These are phyloP conservation scores for Drosophila varians DNA, from an alignment of 1,140 invertebrate genomes.

Conservation along the genomic window DNA sequence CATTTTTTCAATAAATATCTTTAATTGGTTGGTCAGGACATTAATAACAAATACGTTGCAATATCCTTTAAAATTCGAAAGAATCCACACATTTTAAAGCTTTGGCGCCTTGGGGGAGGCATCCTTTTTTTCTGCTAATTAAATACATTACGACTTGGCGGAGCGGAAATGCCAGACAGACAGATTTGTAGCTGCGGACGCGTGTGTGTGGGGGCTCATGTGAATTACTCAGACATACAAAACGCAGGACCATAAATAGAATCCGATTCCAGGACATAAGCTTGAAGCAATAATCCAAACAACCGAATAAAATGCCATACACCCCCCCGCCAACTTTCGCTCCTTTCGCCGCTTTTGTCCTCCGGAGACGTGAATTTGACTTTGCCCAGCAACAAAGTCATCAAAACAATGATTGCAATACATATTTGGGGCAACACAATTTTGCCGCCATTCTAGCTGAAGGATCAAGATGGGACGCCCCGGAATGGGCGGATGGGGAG, in stretches of 20 bases:
- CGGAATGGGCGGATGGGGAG: neutral
- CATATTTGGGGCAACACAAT: conserved; percentile 56
- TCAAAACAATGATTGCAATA: conserved; percentile 78
- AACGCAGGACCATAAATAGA: conserved; percentile 35
- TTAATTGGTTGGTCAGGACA: neutral
- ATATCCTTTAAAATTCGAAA: no score
- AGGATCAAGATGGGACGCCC: conserved; percentile 29
- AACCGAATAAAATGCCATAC: conserved; percentile 29
- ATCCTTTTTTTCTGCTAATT: conserved; percentile 43
- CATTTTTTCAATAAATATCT: neutral
- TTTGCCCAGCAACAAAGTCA: conserved; percentile 72
- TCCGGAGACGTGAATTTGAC: conserved; percentile 55
- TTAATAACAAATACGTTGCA: neutral
- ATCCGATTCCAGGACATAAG: conserved; percentile 54
- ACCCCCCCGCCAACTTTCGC: neutral
- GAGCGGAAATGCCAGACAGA: conserved; percentile 45
- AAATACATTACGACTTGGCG: conserved; percentile 54
- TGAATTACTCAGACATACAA: conserved; percentile 13
- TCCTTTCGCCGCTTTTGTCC: conserved; percentile 20
- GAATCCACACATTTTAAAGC: neutral
- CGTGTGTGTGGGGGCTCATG: conserved; percentile 9
- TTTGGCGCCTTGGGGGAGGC: neutral
- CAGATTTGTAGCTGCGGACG: conserved; percentile 35
- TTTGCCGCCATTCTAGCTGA: conserved; percentile 57
- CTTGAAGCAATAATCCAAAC: conserved; percentile 57